These are phyloP conservation scores for Pocillopora verrucosa DNA, from an alignment of 64 coral and sea anemone species.

Conservation along the genomic window DNA sequence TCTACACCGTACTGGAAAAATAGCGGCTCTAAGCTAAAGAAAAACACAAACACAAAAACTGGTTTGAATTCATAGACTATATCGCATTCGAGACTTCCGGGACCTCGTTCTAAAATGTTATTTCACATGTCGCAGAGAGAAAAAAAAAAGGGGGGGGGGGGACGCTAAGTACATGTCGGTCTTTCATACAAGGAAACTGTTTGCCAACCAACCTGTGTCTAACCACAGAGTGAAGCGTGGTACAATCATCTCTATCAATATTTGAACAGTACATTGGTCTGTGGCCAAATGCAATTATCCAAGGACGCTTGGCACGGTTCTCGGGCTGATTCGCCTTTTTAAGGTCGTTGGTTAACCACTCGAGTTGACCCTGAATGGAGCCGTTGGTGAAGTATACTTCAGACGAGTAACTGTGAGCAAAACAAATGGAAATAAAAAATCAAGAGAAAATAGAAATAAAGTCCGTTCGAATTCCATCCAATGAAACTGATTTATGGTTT, in stretches of 20 bases:
- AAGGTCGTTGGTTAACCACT: constrained; percentile 68
- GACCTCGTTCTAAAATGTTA: too few relatives aligned
- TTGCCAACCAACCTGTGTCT: constrained; percentile 47
- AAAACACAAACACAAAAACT: not conserved
- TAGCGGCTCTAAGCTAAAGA: constrained; percentile 67
- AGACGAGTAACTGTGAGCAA: constrained; percentile 65
- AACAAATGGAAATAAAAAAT: not conserved
- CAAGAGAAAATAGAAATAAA: too few relatives aligned
- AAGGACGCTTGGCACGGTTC: constrained; percentile 75
- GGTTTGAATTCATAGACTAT: not conserved
- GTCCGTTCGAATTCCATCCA: too few relatives aligned
- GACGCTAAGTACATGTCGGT: too few relatives aligned
- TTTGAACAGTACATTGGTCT: constrained; percentile 98
- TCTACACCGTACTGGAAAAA: constrained; percentile 90
- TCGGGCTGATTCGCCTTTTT: constrained; percentile 74
- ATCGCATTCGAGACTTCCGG: too few relatives aligned
- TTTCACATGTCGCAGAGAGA: too few relatives aligned
- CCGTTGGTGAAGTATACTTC: constrained; percentile 77
- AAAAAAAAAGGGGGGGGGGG: too few relatives aligned
- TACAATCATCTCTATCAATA: constrained; percentile 83
- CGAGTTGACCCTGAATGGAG: constrained; percentile 40
- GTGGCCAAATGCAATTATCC: constrained; percentile 92
- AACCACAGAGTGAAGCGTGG: constrained; percentile 44
- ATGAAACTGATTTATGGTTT: too few relatives aligned
- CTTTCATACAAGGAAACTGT: too few relatives aligned